Base-by-base conservation (phyloP, 2,888 invertebrate genomes). In the Pheosia gnoma region DNA sequence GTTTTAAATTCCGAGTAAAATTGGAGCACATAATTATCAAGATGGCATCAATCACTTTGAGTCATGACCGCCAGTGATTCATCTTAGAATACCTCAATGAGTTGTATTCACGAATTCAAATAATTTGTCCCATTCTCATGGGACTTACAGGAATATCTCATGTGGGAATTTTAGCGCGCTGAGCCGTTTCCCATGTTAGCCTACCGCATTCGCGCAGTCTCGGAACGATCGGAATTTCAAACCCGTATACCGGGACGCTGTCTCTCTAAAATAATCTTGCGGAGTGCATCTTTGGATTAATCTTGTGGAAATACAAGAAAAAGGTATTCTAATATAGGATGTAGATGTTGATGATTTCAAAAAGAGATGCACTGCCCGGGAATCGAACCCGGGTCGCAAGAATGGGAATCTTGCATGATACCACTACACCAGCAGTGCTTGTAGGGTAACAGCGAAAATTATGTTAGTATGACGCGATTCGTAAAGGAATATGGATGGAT, bases 341-440 rank as follows among this genome's bases (percentile, higher is more conserved):
- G 57, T 25, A 59, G 52, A 61, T 57, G 57, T 41, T 52, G 4
- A 39, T 6, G 13, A 37, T n/a, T 7, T 0, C 7, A 62, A 67
- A 72, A 67, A 60, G 10, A 4, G 0, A 25, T 75, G 75, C 75
- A 75, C 75, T 75, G 75, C 74, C 74, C 76, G 71, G 74, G 74
- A 75, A 75, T 75, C 71, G 60, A 98, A 98, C 97, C 97, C 97
- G 97, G 96, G 96, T 97, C 97, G 96, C 97, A 97, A 97, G 97
- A 97, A 97, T 97, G 97, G 97, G 97, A 97, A 97, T 97, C 97
- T 97, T 97, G 97, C 97, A 97, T 97, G 97, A 97, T 97, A 97
- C 97, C 98, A 97, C 96, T 98, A 97, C 97, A 97, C 97, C 96
- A 97, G 96, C 97, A 97, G 97, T 97, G 97, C 97, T 90, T 11